Evolutionary conservation across 2,113 vertebrate species (phyloP), one percentile per base, ranked within the genome.

Genomic region (Cheilinus undulatus): DNA sequence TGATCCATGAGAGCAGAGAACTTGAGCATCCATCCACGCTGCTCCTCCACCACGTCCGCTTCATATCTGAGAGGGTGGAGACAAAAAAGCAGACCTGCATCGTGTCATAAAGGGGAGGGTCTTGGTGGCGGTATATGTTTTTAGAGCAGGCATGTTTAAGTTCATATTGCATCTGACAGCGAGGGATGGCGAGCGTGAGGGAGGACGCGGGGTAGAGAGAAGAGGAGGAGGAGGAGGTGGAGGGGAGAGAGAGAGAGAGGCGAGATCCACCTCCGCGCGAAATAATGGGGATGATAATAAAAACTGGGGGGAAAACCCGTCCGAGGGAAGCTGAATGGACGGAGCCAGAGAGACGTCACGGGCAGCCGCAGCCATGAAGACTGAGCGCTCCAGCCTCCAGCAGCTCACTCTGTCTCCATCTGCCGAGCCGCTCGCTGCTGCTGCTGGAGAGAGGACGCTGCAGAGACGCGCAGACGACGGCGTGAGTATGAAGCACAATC

Each of bases 291-390:
- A 81, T 30, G 82, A 86, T 85, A 80, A 89, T 90, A 84, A 89
- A 89, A 87, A 75, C 67, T 61, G 11, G 70, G 78, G 86, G 86
- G 89, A 81, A 57, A 85, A 90, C 85, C 91, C 90, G 83, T 75
- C 54, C 57, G 85, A 64, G 80, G 69, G 86, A 92, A 91, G 88
- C 94, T 95, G 95, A 95, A 93, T 95, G 94, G 95, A 94, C 86
- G 93, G 92, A 86, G 86, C 88, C 79, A 74, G 65, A 78, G 85
- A 90, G 83, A 95, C 95, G 95, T 96, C 96, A 97, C 91, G 68
- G 45, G 51, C 80, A 85, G 91, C 91, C 46, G 94, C 95, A 92
- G 86, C 92, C 93, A 92, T 88, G 93, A 86, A 92, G 90, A 90
- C 67, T 78, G 86, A 60, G 90, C 79, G 86, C 78, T 82, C 88